phyloP scores from a whole-genome alignment of 2,797 vertebrate species.

The Gambelia wislizenii region DNA sequence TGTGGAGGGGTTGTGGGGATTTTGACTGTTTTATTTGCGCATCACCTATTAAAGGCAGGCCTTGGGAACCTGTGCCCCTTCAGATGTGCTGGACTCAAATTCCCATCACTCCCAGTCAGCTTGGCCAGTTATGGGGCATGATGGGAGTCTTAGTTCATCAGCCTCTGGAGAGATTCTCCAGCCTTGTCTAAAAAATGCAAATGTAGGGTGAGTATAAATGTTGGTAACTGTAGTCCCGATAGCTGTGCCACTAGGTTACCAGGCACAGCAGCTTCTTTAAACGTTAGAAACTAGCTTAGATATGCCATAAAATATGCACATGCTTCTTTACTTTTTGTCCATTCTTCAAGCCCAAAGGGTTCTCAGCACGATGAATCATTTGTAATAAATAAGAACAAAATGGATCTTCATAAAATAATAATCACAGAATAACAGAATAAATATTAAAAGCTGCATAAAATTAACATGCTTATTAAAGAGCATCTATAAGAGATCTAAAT shows the following conservation, averaged over 20 bases:
- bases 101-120: not conserved
- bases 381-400: not conserved
- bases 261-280: not conserved
- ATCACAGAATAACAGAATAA: not conserved
- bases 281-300: not conserved
- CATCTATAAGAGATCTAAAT: not conserved
- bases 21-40: not conserved
- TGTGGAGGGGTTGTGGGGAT: not conserved
- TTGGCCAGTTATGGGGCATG: not conserved
- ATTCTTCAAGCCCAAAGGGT: not conserved
- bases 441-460: not conserved
- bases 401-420: not conserved
- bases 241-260: not conserved
- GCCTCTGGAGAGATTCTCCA: not conserved
- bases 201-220: not conserved
- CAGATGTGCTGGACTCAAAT: not conserved
- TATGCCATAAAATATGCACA: not conserved
- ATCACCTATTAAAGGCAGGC: not conserved
- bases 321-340: not conserved
- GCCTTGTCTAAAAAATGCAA: too few relatives aligned
- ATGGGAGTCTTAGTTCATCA: not conserved
- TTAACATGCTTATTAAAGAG: not conserved
- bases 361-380: not conserved
- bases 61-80: not conserved
- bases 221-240: not conserved